Percentiles rank a stretch among this genome's conserved stretches.
phyloP scores from a whole-genome alignment of 2,888 invertebrate species.

The Caenorhabditis sp. region DNA sequence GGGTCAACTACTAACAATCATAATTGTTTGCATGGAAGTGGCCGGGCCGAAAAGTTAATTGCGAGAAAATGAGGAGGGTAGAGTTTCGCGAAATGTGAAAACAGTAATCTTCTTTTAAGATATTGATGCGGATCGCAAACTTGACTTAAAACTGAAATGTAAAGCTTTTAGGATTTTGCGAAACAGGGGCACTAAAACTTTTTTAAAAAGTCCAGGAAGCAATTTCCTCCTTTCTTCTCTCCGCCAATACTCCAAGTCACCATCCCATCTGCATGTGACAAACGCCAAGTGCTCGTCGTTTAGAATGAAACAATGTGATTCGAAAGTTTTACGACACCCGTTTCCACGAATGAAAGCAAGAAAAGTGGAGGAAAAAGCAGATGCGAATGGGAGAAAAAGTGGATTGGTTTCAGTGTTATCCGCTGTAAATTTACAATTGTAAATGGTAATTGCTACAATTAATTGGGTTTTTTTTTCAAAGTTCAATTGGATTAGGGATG shows the following conservation, averaged over 20 bases:
- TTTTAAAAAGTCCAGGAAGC: constrained; percentile 10
- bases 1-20: constrained; percentile 58
- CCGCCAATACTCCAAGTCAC: too few species aligned
- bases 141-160: too few species aligned
- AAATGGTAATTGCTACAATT: neutral
- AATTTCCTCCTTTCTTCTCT: too few species aligned
- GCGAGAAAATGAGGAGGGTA: constrained; percentile 20
- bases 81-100: constrained; percentile 5
- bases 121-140: too few species aligned
- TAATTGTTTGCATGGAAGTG: constrained; percentile 39
- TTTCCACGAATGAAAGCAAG: constrained; percentile 1
- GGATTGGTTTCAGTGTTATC: neutral
- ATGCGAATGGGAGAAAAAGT: neutral
- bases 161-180: neutral
- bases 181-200: neutral
- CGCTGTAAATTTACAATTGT: neutral
- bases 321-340: constrained; percentile 46
- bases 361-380: neutral
- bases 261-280: constrained; percentile 47
- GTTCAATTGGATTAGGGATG: too few species aligned
- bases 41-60: constrained; percentile 42
- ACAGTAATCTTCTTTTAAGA: neutral
- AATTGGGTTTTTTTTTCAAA: too few species aligned
- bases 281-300: constrained; percentile 50
- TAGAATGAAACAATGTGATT: constrained; percentile 52